Percentiles rank a stretch among this genome's conserved stretches.
These are phyloP conservation scores for Macrotrachela quadricornifera DNA, from an alignment of 1,140 invertebrate genomes.

Conservation along the genomic window DNA sequence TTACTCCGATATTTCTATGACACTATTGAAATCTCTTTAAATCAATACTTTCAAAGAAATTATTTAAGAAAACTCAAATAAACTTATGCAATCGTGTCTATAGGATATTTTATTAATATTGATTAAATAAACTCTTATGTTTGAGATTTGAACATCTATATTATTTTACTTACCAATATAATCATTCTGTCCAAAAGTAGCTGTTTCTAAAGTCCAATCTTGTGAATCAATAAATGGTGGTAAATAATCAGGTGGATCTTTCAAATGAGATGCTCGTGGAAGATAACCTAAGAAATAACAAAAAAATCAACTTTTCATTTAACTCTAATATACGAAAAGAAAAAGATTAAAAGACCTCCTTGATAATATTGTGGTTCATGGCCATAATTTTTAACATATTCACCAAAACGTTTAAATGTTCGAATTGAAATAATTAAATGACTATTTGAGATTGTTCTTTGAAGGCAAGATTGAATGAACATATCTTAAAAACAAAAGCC, in stretches of 20 bases:
- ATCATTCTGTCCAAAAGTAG: constrained; percentile 79
- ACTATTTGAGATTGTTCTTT: too few species aligned
- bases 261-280: not conserved
- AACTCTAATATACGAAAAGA: not conserved
- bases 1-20: too few species aligned
- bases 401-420: constrained; percentile 1
- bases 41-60: too few species aligned
- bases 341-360: not conserved
- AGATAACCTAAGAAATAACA: not conserved
- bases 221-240: constrained; percentile 48
- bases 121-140: too few species aligned
- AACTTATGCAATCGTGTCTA: too few species aligned
- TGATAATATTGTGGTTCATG: constrained; percentile 1
- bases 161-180: constrained; percentile 49
- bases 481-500: too few species aligned
- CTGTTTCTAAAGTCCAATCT: constrained; percentile 48
- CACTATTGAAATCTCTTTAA: too few species aligned
- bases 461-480: too few species aligned
- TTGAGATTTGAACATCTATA: too few species aligned
- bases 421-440: not conserved
- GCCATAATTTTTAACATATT: constrained; percentile 1
- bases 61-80: too few species aligned
- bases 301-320: not conserved
- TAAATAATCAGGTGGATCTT: constrained; percentile 21
- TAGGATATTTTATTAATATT: too few species aligned